Percentiles rank a stretch among this genome's conserved stretches.
Conservation (phyloP, 2,113 vertebrate genomes). For the Tragelaphus imberbis region DNA sequence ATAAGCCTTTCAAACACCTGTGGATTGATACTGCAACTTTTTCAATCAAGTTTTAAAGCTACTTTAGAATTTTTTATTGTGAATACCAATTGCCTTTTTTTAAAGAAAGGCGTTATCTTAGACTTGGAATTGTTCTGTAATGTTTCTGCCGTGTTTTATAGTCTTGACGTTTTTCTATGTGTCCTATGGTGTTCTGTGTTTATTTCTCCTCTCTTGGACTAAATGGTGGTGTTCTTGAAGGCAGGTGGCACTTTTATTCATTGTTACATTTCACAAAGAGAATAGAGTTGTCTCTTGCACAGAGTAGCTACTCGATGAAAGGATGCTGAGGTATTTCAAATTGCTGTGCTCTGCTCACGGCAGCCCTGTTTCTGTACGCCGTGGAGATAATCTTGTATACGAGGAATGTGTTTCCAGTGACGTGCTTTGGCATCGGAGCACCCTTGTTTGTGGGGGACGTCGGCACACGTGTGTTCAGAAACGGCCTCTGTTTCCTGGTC, state of each 20-base stretch:
- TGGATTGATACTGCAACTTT: neutral
- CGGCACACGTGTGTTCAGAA: neutral
- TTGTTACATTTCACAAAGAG: neutral
- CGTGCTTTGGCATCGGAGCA: neutral
- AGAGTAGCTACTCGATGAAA: neutral
- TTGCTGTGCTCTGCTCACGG: neutral
- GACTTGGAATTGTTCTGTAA: neutral
- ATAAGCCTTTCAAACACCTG: neutral
- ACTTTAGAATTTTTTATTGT: conserved; percentile 1
- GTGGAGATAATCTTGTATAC: neutral
- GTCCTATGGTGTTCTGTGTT: neutral
- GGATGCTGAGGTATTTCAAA: neutral
- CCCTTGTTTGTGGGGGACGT: neutral
- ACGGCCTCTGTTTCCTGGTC: neutral
- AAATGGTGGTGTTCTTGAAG: neutral
- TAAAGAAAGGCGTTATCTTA: neutral
- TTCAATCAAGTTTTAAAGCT: neutral
- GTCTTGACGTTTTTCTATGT: neutral
- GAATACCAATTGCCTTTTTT: neutral
- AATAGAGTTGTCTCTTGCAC: neutral
- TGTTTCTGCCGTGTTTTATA: neutral
- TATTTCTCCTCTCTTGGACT: neutral
- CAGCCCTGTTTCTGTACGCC: neutral
- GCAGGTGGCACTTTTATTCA: neutral
- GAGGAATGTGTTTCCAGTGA: neutral